A percentile compares a stretch with the other conserved stretches of the same genome.
These are phyloP conservation scores for Pseudorhombus dupliciocellatus DNA, from an alignment of 2,113 vertebrate species.

Conservation along the genomic window DNA sequence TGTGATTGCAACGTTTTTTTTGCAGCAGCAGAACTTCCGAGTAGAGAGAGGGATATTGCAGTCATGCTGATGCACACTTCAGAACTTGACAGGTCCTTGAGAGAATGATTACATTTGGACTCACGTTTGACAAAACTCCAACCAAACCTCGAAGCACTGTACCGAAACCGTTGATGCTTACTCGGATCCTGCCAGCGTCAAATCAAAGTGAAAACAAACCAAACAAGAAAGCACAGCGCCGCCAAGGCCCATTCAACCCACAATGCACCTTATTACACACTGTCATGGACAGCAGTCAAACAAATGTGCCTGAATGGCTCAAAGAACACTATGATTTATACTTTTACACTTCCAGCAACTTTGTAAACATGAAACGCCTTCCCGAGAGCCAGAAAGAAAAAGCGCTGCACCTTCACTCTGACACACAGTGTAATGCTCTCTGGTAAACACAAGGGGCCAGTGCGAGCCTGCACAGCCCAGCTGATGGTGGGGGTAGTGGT, in stretches of 20 bases:
- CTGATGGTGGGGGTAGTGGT: background rate
- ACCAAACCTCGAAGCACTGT: background rate
- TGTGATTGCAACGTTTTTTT: background rate
- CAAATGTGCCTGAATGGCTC: too few relatives aligned
- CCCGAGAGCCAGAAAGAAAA: background rate
- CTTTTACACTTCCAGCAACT: too few relatives aligned
- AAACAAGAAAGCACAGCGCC: background rate
- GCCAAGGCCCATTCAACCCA: too few relatives aligned
- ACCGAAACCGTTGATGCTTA: background rate
- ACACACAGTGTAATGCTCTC: conserved; percentile 49
- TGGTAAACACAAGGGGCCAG: conserved; percentile 66
- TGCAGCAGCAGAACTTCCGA: background rate
- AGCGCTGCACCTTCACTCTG: background rate
- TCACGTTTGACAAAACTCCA: background rate
- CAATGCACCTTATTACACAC: background rate
- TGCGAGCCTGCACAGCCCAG: conserved; percentile 39
- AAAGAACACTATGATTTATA: too few relatives aligned
- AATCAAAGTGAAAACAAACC: background rate
- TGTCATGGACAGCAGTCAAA: too few relatives aligned
- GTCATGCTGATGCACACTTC: background rate
- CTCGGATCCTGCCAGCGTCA: background rate
- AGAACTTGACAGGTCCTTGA: background rate
- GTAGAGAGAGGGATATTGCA: background rate
- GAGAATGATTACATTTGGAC: background rate
- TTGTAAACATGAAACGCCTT: background rate